These are phyloP conservation scores for Malacosoma neustria DNA, from an alignment of 2,888 invertebrate genomes.

Conservation along the genomic window DNA sequence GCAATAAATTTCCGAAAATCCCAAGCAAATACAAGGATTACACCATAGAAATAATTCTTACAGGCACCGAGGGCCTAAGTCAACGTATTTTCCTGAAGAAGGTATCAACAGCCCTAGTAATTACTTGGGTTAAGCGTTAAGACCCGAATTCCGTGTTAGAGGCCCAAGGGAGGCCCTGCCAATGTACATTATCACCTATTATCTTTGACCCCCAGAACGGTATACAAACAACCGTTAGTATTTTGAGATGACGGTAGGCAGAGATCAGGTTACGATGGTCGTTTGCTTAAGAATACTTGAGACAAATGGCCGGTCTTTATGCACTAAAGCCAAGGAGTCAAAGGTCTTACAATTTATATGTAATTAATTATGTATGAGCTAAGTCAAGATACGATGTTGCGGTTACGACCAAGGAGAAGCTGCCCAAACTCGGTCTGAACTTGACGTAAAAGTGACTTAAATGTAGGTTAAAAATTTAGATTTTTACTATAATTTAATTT, in stretches of 20 bases:
- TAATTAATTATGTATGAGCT: neutral
- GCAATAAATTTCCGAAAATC: neutral
- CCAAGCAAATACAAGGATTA: slow-evolving; percentile 3
- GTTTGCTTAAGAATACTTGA: slow-evolving; percentile 1
- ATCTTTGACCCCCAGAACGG: slow-evolving; percentile 34
- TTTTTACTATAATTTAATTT: too few species aligned
- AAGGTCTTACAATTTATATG: neutral
- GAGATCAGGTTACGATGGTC: slow-evolving; percentile 26
- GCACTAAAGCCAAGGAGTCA: neutral
- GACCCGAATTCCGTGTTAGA: slow-evolving; percentile 61
- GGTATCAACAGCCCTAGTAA: slow-evolving; percentile 53
- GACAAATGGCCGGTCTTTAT: neutral
- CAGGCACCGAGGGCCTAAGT: slow-evolving; percentile 19
- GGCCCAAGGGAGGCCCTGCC: slow-evolving; percentile 44
- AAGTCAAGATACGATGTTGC: too few species aligned
- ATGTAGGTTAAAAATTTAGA: too few species aligned
- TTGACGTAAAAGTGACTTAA: too few species aligned
- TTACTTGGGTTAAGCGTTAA: slow-evolving; percentile 60
- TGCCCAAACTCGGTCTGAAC: too few species aligned
- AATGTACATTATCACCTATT: slow-evolving; percentile 53
- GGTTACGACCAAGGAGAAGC: too few species aligned
- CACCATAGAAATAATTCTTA: slow-evolving; percentile 23
- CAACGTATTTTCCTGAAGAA: slow-evolving; percentile 25
- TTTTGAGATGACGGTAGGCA: slow-evolving; percentile 4
- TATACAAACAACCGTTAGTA: slow-evolving; percentile 16